These are phyloP conservation scores for Lacerta bilineata DNA, from an alignment of 2,797 vertebrate species.

Conservation along the genomic window DNA sequence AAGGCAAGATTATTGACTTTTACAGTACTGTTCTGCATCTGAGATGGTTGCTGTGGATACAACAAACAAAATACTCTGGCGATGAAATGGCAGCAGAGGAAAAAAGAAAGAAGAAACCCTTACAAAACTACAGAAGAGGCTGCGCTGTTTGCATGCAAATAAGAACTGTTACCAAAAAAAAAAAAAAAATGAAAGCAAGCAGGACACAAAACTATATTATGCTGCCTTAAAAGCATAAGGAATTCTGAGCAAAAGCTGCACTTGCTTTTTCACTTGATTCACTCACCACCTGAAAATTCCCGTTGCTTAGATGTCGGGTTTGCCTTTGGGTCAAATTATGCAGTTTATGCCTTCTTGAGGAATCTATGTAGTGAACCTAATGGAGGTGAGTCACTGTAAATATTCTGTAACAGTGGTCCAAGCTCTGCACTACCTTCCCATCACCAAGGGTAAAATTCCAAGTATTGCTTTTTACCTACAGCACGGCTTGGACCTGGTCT, in stretches of 20 bases:
- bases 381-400: background rate
- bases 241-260: background rate
- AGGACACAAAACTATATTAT: accelerated
- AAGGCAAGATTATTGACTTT: background rate
- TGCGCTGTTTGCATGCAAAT: background rate
- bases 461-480: too few relatives aligned
- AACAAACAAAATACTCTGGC: constrained; percentile 19
- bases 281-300: background rate
- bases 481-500: too few relatives aligned
- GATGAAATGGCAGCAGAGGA: background rate
- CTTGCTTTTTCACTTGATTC: background rate
- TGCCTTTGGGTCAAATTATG: background rate
- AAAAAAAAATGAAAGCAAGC: background rate
- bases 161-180: background rate
- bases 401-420: background rate
- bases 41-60: constrained; percentile 10
- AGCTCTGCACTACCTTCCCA: background rate
- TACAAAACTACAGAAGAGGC: background rate
- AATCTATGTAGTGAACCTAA: background rate
- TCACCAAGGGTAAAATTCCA: background rate
- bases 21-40: accelerated
- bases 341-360: background rate
- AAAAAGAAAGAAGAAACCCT: background rate
- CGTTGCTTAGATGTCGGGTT: background rate
- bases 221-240: background rate